Conservation (phyloP, 2,888 invertebrate species). For the Rotaria magnacalcarata region DNA sequence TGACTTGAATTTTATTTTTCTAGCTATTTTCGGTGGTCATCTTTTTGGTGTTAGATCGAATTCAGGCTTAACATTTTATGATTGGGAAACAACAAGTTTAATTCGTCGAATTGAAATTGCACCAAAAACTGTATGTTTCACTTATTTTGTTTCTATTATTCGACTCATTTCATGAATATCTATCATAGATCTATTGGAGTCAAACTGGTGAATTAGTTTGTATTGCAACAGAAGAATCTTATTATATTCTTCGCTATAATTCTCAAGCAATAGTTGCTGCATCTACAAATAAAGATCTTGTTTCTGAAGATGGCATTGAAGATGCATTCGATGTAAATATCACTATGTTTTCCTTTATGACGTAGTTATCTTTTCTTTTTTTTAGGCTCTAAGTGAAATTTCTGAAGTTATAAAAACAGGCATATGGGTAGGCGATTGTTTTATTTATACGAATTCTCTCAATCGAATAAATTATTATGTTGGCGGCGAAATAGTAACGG, state of each 20-base stretch:
- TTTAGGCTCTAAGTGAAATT: constrained; percentile 67
- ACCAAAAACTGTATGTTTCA: constrained; percentile 68
- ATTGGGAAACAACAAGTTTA: constrained; percentile 88
- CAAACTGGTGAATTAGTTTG: constrained; percentile 88
- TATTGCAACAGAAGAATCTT: constrained; percentile 78
- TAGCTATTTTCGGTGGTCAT: constrained; percentile 74
- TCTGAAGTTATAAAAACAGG: constrained; percentile 88
- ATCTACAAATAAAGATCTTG: constrained; percentile 69
- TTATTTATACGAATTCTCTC: constrained; percentile 94
- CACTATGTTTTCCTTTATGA: constrained; percentile 37
- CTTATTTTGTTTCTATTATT: not conserved
- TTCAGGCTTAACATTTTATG: constrained; percentile 86
- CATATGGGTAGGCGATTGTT: constrained; percentile 96
- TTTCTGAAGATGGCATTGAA: constrained; percentile 86
- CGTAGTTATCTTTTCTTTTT: not conserved
- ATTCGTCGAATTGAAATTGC: constrained; percentile 92
- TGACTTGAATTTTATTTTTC: constrained; percentile 52
- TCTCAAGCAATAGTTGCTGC: constrained; percentile 74
- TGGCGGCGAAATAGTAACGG: constrained; percentile 95
- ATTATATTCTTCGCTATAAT: constrained; percentile 74
- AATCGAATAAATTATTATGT: constrained; percentile 98
- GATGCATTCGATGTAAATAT: constrained; percentile 80
- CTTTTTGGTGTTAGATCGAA: constrained; percentile 85
- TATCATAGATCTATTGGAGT: constrained; percentile 77
- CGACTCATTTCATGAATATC: too few species aligned